Evolutionary conservation across 2,113 vertebrate genomes (phyloP).

Genomic region (Semicossyphus pulcher): DNA sequence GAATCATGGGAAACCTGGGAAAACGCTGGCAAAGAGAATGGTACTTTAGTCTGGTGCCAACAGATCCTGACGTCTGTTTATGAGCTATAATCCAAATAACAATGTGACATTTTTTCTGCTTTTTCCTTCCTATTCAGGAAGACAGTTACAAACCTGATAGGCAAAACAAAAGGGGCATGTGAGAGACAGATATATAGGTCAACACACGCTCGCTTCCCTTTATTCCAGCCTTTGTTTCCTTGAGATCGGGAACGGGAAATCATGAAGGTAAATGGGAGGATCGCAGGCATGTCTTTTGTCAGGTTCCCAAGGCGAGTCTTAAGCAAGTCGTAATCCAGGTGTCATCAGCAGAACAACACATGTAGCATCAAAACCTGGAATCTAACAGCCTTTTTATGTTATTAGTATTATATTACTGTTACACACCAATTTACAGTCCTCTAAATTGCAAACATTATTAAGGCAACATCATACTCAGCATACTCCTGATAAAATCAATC

Average conservation of each 20-base stretch:
- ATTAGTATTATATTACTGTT: no score
- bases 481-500: no score
- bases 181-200: neutral
- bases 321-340: no score
- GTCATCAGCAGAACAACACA: slow-evolving; percentile 33
- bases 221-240: slow-evolving; percentile 69
- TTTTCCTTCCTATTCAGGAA: slow-evolving; percentile 74
- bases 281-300: slow-evolving; percentile 60
- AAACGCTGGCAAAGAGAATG: neutral
- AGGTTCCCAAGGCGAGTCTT: slow-evolving; percentile 27
- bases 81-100: slow-evolving; percentile 22
- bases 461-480: no score
- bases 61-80: slow-evolving; percentile 20
- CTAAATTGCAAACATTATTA: no score
- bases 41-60: neutral
- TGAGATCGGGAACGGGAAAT: slow-evolving; percentile 67
- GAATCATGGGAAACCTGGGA: neutral
- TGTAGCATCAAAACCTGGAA: neutral
- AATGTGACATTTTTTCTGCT: slow-evolving; percentile 27
- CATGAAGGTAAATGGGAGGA: slow-evolving; percentile 59
- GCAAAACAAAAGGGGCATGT: neutral
- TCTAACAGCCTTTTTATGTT: no score
- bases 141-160: slow-evolving; percentile 54
- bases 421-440: no score
- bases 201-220: slow-evolving; percentile 44